Evolutionary conservation across 2,113 vertebrate species (phyloP).

Genomic region (Suricata suricatta): DNA sequence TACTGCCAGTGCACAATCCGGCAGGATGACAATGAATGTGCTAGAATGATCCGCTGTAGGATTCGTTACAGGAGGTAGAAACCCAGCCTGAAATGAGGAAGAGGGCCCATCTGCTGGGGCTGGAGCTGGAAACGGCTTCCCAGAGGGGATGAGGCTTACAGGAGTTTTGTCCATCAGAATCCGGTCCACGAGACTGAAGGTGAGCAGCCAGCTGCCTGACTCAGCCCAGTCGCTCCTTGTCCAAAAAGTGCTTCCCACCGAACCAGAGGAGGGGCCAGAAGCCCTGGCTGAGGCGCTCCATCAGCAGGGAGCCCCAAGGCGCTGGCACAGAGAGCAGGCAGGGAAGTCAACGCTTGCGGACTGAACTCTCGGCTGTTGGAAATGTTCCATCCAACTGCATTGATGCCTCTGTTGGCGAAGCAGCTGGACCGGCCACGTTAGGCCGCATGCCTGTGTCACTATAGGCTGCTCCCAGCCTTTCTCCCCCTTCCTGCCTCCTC

Average conservation of each 20-base stretch:
- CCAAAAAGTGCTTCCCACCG: background rate
- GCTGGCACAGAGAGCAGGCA: background rate
- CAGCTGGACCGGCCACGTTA: too few relatives aligned
- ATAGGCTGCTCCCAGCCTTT: background rate
- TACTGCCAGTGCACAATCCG: background rate
- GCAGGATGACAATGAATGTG: background rate
- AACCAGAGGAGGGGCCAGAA: background rate
- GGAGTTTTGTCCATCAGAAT: background rate
- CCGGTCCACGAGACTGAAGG: background rate
- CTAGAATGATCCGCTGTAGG: background rate
- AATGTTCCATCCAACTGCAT: background rate
- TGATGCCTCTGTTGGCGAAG: background rate
- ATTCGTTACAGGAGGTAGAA: rapidly evolving
- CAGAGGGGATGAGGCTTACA: background rate
- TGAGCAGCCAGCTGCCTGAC: background rate
- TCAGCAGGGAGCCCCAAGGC: background rate
- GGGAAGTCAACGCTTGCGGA: too few relatives aligned
- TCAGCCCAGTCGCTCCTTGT: background rate
- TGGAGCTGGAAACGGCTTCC: background rate
- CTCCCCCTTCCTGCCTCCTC: background rate
- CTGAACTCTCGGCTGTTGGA: background rate
- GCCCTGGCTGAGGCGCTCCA: background rate
- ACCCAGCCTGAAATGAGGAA: background rate
- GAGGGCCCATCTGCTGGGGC: background rate
- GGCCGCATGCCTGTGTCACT: background rate